Conservation (phyloP, 1,140 invertebrate species). For the Pemphigus obesinymphae region DNA sequence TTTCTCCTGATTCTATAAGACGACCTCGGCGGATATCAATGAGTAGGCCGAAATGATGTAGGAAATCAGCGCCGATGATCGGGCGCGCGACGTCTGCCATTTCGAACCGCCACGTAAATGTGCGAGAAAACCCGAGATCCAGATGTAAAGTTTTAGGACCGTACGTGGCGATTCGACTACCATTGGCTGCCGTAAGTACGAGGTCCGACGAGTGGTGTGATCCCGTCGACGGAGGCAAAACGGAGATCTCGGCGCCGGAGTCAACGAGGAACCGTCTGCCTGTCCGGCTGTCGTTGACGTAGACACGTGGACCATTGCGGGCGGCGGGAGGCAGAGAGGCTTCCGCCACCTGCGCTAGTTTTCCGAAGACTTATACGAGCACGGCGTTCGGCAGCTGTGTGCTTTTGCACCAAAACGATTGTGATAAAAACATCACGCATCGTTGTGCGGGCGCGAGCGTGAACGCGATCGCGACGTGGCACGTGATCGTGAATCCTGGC, state of each 20-base stretch:
- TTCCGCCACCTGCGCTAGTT: background rate
- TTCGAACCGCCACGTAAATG: too few relatives aligned
- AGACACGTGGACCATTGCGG: background rate
- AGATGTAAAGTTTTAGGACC: background rate
- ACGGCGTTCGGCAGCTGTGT: background rate
- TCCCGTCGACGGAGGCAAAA: background rate
- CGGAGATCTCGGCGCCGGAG: too few relatives aligned
- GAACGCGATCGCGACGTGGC: background rate
- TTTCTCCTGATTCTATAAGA: too few relatives aligned
- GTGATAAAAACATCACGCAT: background rate
- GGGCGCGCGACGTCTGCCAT: too few relatives aligned
- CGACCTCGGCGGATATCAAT: background rate
- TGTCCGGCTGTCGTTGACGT: background rate
- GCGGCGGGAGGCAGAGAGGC: background rate
- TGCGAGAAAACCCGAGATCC: background rate
- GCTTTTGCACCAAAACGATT: background rate
- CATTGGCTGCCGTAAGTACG: conserved; percentile 43
- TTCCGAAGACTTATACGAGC: background rate
- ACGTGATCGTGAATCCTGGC: background rate
- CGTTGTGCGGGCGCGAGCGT: background rate
- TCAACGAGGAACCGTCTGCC: background rate
- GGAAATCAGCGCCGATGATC: too few relatives aligned
- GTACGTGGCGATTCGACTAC: background rate
- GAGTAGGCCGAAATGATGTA: background rate
- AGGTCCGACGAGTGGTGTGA: background rate